Evolutionary conservation across 2,888 invertebrate species (phyloP).

Genomic region (Drosophila recens): DNA sequence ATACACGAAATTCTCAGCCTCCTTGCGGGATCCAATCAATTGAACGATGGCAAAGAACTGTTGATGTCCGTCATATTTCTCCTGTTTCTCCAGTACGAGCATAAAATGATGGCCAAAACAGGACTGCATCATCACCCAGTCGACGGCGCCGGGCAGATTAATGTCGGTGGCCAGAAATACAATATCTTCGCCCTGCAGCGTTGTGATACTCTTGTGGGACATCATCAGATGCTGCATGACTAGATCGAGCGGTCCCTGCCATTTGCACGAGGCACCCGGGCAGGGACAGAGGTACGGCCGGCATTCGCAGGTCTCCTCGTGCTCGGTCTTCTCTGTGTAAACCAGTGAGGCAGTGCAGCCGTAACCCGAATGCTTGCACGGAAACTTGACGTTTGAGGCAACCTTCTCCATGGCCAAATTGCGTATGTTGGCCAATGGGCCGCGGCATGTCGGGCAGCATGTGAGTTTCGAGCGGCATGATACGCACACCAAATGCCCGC

Average conservation of each 20-base stretch:
- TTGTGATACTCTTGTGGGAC: constrained; percentile 99
- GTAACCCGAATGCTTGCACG: constrained; percentile 98
- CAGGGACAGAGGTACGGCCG: constrained; percentile 99
- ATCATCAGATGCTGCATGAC: constrained; percentile 99
- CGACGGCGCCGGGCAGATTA: constrained; percentile 99
- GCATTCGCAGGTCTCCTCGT: constrained; percentile 99
- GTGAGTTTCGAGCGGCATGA: constrained; percentile 98
- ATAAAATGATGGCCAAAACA: constrained; percentile 99
- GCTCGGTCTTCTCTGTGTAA: constrained; percentile 99
- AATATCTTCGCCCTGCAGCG: constrained; percentile 99
- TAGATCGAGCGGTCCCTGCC: constrained; percentile 99
- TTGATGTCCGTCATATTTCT: constrained; percentile 98
- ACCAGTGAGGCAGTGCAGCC: constrained; percentile 97
- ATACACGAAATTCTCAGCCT: constrained; percentile 99
- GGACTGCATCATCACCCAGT: constrained; percentile 99
- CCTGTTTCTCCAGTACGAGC: constrained; percentile 99
- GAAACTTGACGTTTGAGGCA: constrained; percentile 98
- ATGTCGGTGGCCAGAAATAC: constrained; percentile 99
- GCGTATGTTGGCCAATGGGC: constrained; percentile 97
- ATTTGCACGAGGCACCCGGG: constrained; percentile 99
- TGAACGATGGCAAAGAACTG: constrained; percentile 99
- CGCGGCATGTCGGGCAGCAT: constrained; percentile 99
- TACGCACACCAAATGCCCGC: constrained; percentile 99
- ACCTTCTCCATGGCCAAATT: constrained; percentile 99
- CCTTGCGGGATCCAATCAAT: constrained; percentile 98